These are phyloP conservation scores for Azorinus chamasolen DNA, from an alignment of 2,888 invertebrate genomes.

Conservation along the genomic window DNA sequence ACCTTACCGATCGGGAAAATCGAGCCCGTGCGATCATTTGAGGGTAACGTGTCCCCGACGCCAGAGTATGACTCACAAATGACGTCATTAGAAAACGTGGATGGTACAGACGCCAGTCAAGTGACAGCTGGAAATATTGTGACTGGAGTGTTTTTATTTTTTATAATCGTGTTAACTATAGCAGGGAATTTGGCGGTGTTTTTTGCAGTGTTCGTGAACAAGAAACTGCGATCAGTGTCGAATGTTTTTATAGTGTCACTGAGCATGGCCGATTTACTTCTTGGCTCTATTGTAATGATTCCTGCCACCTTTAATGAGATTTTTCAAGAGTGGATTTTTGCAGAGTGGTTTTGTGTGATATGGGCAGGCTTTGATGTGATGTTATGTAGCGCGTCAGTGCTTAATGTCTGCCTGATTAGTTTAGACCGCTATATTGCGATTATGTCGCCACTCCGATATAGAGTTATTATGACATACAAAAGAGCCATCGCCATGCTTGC, in stretches of 20 bases:
- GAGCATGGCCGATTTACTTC: slow-evolving; percentile 76
- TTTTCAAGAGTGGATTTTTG: slow-evolving; percentile 74
- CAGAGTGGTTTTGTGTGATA: slow-evolving; percentile 73
- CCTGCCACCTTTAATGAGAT: slow-evolving; percentile 77
- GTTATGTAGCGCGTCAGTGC: slow-evolving; percentile 78
- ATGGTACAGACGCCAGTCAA: background rate
- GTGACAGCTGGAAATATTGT: slow-evolving; percentile 54
- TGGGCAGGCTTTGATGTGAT: slow-evolving; percentile 82
- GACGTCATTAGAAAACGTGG: slow-evolving; percentile 10
- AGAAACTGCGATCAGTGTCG: slow-evolving; percentile 75
- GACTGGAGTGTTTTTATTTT: slow-evolving; percentile 65
- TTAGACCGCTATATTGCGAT: slow-evolving; percentile 79
- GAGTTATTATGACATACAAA: slow-evolving; percentile 72
- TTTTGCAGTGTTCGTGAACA: slow-evolving; percentile 70
- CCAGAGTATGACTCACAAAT: slow-evolving; percentile 9
- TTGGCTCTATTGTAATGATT: slow-evolving; percentile 80
- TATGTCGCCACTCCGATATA: slow-evolving; percentile 79
- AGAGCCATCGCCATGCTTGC: slow-evolving; percentile 69
- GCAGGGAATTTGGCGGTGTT: slow-evolving; percentile 74
- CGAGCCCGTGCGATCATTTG: too few relatives aligned
- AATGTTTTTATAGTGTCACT: slow-evolving; percentile 79
- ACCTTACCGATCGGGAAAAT: too few relatives aligned
- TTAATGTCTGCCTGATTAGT: slow-evolving; percentile 80
- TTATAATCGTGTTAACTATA: slow-evolving; percentile 71
- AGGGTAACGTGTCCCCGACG: background rate